phyloP scores from a whole-genome alignment of 2,888 invertebrate genomes.

The Alitta virens region DNA sequence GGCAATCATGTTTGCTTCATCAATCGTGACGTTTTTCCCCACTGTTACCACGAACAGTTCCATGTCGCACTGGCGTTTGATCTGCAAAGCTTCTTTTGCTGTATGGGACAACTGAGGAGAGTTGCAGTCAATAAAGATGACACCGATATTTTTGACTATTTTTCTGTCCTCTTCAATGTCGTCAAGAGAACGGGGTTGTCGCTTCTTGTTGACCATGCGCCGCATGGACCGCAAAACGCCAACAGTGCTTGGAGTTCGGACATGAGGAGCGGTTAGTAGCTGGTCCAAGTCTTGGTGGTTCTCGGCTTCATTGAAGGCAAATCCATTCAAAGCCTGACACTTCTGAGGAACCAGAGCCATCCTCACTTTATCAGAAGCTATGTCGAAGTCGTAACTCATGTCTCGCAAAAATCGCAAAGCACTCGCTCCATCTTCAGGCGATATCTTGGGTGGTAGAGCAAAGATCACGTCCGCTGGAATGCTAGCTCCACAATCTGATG shows the following conservation, averaged over 20 bases:
- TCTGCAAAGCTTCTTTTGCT: slow-evolving; percentile 8
- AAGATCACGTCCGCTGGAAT: slow-evolving; percentile 24
- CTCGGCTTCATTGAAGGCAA: slow-evolving; percentile 28
- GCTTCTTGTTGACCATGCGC: neutral
- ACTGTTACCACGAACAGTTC: slow-evolving; percentile 40
- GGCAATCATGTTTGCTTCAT: slow-evolving; percentile 31
- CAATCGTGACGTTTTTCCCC: slow-evolving; percentile 30
- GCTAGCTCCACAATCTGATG: slow-evolving; percentile 17
- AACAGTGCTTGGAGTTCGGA: neutral
- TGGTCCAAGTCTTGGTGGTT: slow-evolving; percentile 13
- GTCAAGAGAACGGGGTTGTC: neutral
- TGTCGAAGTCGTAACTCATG: slow-evolving; percentile 14
- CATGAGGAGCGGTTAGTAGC: neutral
- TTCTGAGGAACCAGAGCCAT: slow-evolving; percentile 21
- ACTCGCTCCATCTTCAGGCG: slow-evolving; percentile 1
- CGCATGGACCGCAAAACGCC: slow-evolving; percentile 7
- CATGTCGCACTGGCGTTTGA: slow-evolving; percentile 22
- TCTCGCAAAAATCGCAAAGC: slow-evolving; percentile 18
- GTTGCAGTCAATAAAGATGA: slow-evolving; percentile 35
- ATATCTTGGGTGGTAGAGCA: slow-evolving; percentile 16
- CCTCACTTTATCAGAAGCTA: slow-evolving; percentile 7
- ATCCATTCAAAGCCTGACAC: slow-evolving; percentile 33
- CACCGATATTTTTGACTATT: slow-evolving; percentile 32
- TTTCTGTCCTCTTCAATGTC: neutral
- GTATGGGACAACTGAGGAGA: neutral